Base-by-base conservation (phyloP, 2,888 invertebrate genomes). In the Parnassius smintheus region DNA sequence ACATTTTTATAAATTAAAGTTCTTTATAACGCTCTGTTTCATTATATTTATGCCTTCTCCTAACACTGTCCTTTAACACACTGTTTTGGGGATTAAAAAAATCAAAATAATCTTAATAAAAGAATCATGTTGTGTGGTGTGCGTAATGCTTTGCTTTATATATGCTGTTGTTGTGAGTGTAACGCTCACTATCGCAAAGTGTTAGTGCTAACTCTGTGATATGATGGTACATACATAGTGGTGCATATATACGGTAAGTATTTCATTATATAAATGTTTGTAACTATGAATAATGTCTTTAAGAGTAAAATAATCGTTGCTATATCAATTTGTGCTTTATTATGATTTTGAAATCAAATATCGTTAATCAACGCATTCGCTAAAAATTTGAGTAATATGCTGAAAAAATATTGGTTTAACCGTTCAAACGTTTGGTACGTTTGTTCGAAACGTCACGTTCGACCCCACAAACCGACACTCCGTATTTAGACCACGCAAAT, bases 1-100 rank as follows among this genome's bases (percentile, higher is more conserved):
- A 69, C 65, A 66, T 65, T 69, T 70, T 68, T 69, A 80, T 81
- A 80, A 75, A 83, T 78, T 77, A 76, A 77, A 35, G 78, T 75
- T 76, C 77, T 78, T 80, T 77, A 78, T 75, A 69, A 75, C 78
- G 76, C 65, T 59, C 68, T 68, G 66, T 72, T 69, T 72, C 74
- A 71, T 66, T 69, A 65, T 68, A 45, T 67, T 64, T 56, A 49
- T 52, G 64, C 62, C 66, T 57, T 56, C 56, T 56, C 56, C 42
- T 41, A 58, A 22, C 42, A 18, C 41, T 49, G 13, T 41, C 48
- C 49, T 45, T 11, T 52, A 13, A 44, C 44, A 44, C 22, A 12
- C 41, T 25, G 18, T 25, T 54, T 63, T 53, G 42, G 25, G 56
- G 18, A 52, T 51, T 56, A 12, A 51, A 35, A 35, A 35, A 35